Evolutionary conservation across 2,888 invertebrate species (phyloP).

Genomic region (Drosophila antonietae): DNA sequence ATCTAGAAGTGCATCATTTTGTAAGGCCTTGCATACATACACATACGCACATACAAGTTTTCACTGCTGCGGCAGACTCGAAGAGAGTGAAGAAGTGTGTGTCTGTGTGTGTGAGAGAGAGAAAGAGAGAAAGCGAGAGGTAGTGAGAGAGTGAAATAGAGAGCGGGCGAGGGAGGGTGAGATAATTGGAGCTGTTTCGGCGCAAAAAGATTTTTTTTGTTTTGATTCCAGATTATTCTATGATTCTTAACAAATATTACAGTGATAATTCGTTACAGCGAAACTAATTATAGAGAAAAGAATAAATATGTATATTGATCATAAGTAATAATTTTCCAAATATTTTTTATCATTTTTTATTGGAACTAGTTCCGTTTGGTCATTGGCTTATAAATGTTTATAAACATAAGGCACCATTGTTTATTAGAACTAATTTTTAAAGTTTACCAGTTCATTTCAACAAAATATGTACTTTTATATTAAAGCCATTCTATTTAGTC

Average conservation of each 20-base stretch:
- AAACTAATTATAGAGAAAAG: background rate
- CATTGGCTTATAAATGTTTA: background rate
- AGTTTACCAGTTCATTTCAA: too few relatives aligned
- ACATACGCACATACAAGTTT: background rate
- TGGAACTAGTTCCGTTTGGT: background rate
- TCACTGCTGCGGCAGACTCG: background rate
- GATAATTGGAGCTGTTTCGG: slow-evolving; percentile 14
- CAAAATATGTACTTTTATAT: too few relatives aligned
- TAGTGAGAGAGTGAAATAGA: background rate
- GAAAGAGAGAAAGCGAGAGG: background rate
- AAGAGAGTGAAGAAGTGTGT: slow-evolving; percentile 5
- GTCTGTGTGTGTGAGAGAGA: slow-evolving; percentile 7
- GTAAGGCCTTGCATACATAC: slow-evolving; percentile 45
- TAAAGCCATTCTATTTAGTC: too few relatives aligned
- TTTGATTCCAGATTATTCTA: slow-evolving; percentile 35
- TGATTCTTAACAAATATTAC: background rate
- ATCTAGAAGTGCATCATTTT: slow-evolving; percentile 61
- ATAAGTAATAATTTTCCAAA: background rate
- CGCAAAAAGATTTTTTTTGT: slow-evolving; percentile 28
- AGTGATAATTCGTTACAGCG: background rate
- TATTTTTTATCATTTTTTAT: background rate
- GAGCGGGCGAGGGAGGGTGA: slow-evolving; percentile 1
- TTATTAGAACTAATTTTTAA: too few relatives aligned
- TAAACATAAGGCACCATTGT: too few relatives aligned
- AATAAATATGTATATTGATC: background rate